Percentiles rank a stretch among this genome's conserved stretches.
phyloP scores from a whole-genome alignment of 2,797 vertebrate species.

The Botia almorhae region DNA sequence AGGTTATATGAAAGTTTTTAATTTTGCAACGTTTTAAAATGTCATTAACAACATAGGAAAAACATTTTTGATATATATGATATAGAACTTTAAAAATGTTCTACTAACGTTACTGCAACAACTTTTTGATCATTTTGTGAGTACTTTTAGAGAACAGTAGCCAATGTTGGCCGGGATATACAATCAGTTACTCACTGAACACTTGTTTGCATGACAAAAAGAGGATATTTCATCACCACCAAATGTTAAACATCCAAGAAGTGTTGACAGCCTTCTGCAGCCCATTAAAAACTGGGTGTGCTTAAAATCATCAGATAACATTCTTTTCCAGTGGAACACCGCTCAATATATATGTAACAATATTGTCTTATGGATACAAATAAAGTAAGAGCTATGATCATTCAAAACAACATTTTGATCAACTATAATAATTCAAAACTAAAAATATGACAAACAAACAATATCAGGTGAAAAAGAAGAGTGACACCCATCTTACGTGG shows the following conservation, averaged over 20 bases:
- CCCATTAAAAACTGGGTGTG: slow-evolving; percentile 62
- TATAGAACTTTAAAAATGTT: no score
- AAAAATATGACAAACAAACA: no score
- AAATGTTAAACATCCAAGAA: slow-evolving; percentile 61
- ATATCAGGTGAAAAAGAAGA: neutral
- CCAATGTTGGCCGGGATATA: neutral
- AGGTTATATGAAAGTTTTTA: no score
- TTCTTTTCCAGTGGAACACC: slow-evolving; percentile 51
- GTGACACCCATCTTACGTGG: neutral
- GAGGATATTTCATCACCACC: slow-evolving; percentile 52
- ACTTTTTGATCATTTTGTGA: no score
- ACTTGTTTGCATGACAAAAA: slow-evolving; percentile 28
- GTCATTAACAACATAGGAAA: no score
- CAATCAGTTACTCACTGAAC: neutral
- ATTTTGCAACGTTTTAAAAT: no score
- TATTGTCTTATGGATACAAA: slow-evolving; percentile 1
- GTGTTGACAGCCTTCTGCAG: slow-evolving; percentile 52
- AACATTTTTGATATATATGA: no score
- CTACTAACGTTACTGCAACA: no score
- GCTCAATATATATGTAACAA: slow-evolving; percentile 19
- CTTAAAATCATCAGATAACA: slow-evolving; percentile 56
- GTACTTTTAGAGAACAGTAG: no score
- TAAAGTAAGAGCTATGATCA: neutral
- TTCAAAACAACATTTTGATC: slow-evolving; percentile 12
- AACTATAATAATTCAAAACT: neutral